Conservation (phyloP, 92 coral and sea anemone genomes). For the Zoanthus solanderi region DNA sequence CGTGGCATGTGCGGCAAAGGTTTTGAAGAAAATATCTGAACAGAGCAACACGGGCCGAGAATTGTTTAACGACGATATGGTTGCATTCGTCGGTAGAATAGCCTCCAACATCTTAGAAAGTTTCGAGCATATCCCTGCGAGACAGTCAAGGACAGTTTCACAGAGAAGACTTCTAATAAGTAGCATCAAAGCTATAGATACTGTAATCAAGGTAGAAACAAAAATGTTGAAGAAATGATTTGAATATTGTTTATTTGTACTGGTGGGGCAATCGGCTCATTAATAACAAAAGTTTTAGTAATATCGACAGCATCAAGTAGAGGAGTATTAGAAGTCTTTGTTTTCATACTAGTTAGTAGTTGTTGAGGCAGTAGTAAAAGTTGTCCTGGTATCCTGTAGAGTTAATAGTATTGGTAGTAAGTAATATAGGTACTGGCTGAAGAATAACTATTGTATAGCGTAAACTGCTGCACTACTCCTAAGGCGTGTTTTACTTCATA, state of each 20-base stretch:
- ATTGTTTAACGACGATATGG: conserved; percentile 29
- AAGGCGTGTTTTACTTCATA: no score
- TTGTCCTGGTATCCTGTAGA: background rate
- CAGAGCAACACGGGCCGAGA: conserved; percentile 15
- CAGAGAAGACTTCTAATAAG: background rate
- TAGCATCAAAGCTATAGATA: conserved; percentile 36
- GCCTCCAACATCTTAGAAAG: conserved; percentile 58
- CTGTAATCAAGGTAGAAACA: conserved; percentile 33
- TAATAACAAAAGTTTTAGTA: no score
- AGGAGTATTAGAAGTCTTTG: no score
- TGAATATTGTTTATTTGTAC: background rate
- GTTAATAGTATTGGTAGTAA: background rate
- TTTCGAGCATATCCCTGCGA: background rate
- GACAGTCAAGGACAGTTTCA: background rate
- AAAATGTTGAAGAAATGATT: no score
- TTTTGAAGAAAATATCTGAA: conserved; percentile 39
- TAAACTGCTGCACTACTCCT: no score
- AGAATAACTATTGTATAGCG: no score
- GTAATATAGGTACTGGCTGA: background rate
- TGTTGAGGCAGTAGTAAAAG: background rate
- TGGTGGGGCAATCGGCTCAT: background rate
- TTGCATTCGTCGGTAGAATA: conserved; percentile 50
- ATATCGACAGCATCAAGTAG: background rate
- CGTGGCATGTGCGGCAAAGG: conserved; percentile 40
- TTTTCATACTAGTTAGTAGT: background rate